Base-by-base conservation (phyloP, 2,797 vertebrate species). In the Sarcoramphus papa region DNA sequence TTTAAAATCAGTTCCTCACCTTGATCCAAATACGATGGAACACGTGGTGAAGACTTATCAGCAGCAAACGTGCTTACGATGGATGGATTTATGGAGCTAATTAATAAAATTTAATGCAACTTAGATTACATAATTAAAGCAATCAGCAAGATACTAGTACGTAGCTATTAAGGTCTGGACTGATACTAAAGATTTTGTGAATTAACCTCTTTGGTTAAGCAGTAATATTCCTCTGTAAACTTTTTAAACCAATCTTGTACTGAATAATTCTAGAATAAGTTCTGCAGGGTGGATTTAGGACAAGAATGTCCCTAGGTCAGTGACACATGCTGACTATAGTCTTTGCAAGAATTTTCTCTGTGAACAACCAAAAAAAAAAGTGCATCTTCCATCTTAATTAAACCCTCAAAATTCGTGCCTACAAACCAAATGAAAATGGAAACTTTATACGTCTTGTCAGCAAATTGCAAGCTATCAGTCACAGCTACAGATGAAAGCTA, bases 401-500 rank as follows among this genome's bases (percentile, higher is more conserved):
- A 91, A 67, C 47, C 51, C 81, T 85, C 6, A 8, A 92, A 97
- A 93, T 81, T 57, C 7, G 0, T 88, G 82, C 92, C 68, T 89
- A 28, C 62, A 96, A 89, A 85, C 33, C 24, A 37, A 86, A 92
- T 85, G 70, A 72, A 82, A 90, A 43, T 81, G 54, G 80, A 79
- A 95, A 94, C 81, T 77, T 90, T 75, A 77, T 57, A 65, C 11
- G 3, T 92, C 64, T 78, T 84, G 75, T 96, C 91, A 93, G 82
- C 69, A 73, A 82, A 73, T 87, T 83, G 79, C 74, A 83, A 93
- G 67, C 77, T 91, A 63, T 90, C 93, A 57, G 91, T 97, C 92
- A 85, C 73, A 77, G 85, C 88, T 73, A 53, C 35, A 76, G 83
- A 93, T 95, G 95, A 96, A 96, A 94, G 93, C 92, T 75, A 90